Percentiles rank a stretch among this genome's conserved stretches.
phyloP scores from a whole-genome alignment of 2,797 vertebrate species.

The Tauraco hartlaubi region DNA sequence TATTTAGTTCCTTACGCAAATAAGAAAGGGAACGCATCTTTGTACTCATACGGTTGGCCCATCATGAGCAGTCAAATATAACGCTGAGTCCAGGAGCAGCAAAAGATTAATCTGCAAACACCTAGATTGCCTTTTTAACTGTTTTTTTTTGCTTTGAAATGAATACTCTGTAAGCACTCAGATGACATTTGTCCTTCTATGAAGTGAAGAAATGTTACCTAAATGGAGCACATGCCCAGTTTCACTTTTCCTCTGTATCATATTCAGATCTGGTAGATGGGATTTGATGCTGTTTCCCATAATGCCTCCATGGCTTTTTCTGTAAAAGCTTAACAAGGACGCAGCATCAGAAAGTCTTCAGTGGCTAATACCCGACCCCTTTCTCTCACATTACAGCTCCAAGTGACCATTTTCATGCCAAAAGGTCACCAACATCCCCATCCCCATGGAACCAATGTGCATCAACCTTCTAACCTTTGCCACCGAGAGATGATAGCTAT shows the following conservation, averaged over 20 bases:
- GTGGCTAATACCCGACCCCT: slow-evolving; percentile 78
- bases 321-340: slow-evolving; percentile 73
- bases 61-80: background rate
- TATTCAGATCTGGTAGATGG: slow-evolving; percentile 63
- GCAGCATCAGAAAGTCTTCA: slow-evolving; percentile 76
- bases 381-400: slow-evolving; percentile 81
- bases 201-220: slow-evolving; percentile 45
- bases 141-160: slow-evolving; percentile 2
- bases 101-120: background rate
- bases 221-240: slow-evolving; percentile 58
- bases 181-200: slow-evolving; percentile 46
- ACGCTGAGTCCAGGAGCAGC: background rate
- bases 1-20: slow-evolving; percentile 37
- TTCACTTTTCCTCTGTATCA: slow-evolving; percentile 66
- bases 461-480: slow-evolving; percentile 82
- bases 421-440: slow-evolving; percentile 80
- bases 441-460: slow-evolving; percentile 76
- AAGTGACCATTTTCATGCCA: slow-evolving; percentile 82
- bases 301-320: slow-evolving; percentile 59
- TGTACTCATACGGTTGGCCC: slow-evolving; percentile 9
- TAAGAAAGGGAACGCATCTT: background rate
- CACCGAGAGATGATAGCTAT: slow-evolving; percentile 78
- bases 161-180: background rate
- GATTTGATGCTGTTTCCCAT: slow-evolving; percentile 69
- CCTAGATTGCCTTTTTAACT: slow-evolving; percentile 8